Evolutionary conservation across 2,888 invertebrate genomes (phyloP).

Genomic region (Ariolimax columbianus): DNA sequence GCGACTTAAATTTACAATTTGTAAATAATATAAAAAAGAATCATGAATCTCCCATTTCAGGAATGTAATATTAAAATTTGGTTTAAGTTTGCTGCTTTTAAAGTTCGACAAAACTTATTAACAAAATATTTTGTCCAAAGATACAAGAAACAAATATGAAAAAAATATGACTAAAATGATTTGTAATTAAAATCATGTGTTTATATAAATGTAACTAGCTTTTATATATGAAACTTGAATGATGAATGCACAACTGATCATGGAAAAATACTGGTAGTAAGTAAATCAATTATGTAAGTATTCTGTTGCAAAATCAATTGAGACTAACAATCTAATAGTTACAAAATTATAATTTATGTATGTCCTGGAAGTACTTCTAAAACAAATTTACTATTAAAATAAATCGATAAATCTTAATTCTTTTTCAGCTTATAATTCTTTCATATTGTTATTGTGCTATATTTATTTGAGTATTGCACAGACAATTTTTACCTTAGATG

Average conservation of each 20-base stretch:
- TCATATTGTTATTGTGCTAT: background rate
- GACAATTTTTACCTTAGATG: background rate
- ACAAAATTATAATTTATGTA: background rate
- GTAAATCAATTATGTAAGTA: background rate
- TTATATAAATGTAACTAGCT: background rate
- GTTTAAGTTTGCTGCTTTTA: background rate
- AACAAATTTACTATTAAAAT: background rate
- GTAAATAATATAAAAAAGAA: background rate
- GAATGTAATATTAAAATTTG: conserved; percentile 21
- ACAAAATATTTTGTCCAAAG: background rate
- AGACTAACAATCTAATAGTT: background rate
- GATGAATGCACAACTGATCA: background rate
- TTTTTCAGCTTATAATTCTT: background rate
- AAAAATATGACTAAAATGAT: background rate
- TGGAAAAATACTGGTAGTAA: background rate
- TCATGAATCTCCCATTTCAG: background rate
- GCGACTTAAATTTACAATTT: background rate
- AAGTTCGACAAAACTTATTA: background rate
- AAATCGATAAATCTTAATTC: background rate
- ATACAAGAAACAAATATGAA: background rate
- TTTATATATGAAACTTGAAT: background rate
- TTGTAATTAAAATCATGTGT: background rate
- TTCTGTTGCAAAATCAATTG: background rate
- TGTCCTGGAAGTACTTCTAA: background rate
- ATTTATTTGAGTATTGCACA: background rate